Base-by-base conservation (phyloP, 2,888 invertebrate genomes). In the Eurytoma adleriae region DNA sequence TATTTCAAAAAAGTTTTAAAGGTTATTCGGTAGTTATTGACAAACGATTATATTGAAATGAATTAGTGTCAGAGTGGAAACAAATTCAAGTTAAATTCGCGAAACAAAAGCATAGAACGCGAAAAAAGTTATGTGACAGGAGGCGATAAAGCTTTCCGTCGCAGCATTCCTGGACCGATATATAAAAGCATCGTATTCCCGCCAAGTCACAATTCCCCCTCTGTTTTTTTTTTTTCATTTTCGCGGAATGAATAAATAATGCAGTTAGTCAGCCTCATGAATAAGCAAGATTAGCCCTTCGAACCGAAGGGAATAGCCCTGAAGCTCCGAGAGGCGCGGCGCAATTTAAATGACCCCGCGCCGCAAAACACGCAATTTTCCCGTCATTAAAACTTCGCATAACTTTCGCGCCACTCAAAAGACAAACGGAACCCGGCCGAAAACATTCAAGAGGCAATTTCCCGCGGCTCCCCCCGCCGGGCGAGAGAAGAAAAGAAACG, bases 391-490 rank as follows among this genome's bases (percentile, higher is more conserved):
- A 78, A 78, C 56, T 71, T 66, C 2, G 5, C 40, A 20, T 30
- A 67, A 78, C 40, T 50, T 18, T 30, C 10, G 12, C 24, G 57
- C 12, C 48, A 24, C 48, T 20, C 20, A 59, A 70, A 30, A 75
- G 59, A 54, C 24, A 78, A 68, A 48, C 14, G 57, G 40, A 64
- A 62, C 20, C 24, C 24, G 16, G 40, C 68, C 16, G 18, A 69
- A 69, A 50, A 57, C 18, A n/a, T 74, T 75, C 67, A 64, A 79
- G 30, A 79, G 54, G 54, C 66, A 79, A 79, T 79, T 69, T 79
- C 10, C 48, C n/a, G n/a, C n/a, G n/a, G n/a, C n/a, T n/a, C 12
- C n/a, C 27, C 4, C 14, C 16, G 56, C 18, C 18, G 3, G 10
- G 4, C 7, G 40, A 40, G 40, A 40, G 40, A 40, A 62, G 57